These are phyloP conservation scores for Thalassophryne amazonica DNA, from an alignment of 2,797 vertebrate species.

Conservation along the genomic window DNA sequence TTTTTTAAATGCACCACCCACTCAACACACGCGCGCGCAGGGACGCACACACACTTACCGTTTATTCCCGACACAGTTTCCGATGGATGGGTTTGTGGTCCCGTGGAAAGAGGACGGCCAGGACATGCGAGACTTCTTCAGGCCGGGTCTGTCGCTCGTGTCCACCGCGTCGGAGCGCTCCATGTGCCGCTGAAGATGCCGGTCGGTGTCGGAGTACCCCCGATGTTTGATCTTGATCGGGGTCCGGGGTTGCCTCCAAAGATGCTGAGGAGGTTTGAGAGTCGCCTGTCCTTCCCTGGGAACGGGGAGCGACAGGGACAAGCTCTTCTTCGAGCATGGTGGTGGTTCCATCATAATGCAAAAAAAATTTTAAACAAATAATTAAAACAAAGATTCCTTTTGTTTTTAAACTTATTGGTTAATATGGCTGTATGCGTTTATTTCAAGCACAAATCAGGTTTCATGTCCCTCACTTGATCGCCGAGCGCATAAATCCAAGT, in stretches of 20 bases:
- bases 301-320: conserved; percentile 89
- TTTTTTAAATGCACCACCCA: conserved; percentile 29
- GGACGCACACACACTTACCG: conserved; percentile 86
- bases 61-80: conserved; percentile 81
- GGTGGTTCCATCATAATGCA: conserved; percentile 87
- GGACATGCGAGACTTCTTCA: conserved; percentile 92
- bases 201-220: conserved; percentile 92
- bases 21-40: conserved; percentile 41
- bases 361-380: conserved; percentile 25
- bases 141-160: conserved; percentile 88
- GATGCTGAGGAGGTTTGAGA: conserved; percentile 90
- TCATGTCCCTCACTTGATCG: conserved; percentile 67
- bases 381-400: conserved; percentile 19
- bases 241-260: conserved; percentile 94
- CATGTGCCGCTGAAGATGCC: conserved; percentile 87
- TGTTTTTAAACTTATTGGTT: conserved; percentile 46
- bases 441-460: conserved; percentile 48
- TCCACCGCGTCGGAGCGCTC: conserved; percentile 94
- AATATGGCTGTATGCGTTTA: conserved; percentile 66
- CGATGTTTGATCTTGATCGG: conserved; percentile 95
- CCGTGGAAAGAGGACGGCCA: conserved; percentile 96
- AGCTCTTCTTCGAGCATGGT: conserved; percentile 86
- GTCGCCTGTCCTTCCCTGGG: conserved; percentile 89
- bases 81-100: conserved; percentile 81
- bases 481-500: conserved; percentile 62